Conservation (phyloP, 92 coral and sea anemone genomes). For the Ricordea florida region DNA sequence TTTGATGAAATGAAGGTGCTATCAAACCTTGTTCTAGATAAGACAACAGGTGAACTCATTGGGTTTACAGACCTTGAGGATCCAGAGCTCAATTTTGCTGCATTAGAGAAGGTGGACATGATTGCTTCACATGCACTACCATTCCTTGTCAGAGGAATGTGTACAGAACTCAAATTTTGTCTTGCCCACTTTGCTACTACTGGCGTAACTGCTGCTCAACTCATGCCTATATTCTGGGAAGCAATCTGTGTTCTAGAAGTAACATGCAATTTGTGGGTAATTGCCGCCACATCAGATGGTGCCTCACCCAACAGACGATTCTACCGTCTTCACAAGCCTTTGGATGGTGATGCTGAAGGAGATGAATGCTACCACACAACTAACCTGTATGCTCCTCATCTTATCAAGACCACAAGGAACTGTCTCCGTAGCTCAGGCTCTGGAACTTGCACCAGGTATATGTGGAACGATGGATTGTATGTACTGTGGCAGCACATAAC, state of each 20-base stretch:
- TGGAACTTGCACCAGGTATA: constrained; percentile 39
- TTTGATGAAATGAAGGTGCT: constrained; percentile 48
- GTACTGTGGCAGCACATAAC: constrained; percentile 48
- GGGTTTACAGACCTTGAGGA: too few species aligned
- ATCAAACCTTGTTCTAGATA: constrained; percentile 31
- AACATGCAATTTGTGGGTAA: constrained; percentile 48
- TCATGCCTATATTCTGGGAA: constrained; percentile 54
- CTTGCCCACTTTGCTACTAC: constrained; percentile 51
- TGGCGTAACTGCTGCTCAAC: constrained; percentile 32
- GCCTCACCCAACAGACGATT: constrained; percentile 47
- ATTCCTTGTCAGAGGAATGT: constrained; percentile 50
- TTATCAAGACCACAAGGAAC: constrained; percentile 58
- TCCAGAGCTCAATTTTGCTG: constrained; percentile 30
- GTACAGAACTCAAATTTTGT: constrained; percentile 43
- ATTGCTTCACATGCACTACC: constrained; percentile 45
- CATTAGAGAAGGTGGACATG: constrained; percentile 30
- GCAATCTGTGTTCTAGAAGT: constrained; percentile 28
- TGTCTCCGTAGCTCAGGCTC: constrained; percentile 45
- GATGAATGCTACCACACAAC: constrained; percentile 20
- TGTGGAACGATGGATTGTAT: constrained; percentile 62
- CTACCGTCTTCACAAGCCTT: constrained; percentile 20
- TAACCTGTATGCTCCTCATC: constrained; percentile 57
- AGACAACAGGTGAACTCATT: constrained; percentile 37
- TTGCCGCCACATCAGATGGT: constrained; percentile 41
- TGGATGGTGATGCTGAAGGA: constrained; percentile 24